These are phyloP conservation scores for Pipra filicauda DNA, from an alignment of 2,113 vertebrate genomes.

Conservation along the genomic window DNA sequence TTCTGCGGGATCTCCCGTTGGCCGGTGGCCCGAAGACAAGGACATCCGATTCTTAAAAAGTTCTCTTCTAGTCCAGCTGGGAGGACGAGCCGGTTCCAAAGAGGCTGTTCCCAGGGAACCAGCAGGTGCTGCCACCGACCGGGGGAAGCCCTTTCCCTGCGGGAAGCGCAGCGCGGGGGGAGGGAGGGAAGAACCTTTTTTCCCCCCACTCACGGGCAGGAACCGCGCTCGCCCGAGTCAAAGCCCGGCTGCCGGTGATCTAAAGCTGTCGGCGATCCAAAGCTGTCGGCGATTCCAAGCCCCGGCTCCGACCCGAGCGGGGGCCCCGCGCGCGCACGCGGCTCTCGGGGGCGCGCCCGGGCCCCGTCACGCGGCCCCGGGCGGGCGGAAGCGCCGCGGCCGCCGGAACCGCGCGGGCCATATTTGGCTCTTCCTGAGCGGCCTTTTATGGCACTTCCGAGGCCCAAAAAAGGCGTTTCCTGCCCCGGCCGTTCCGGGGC, in stretches of 20 bases:
- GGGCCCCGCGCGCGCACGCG: fast-evolving
- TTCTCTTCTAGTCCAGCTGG: background rate
- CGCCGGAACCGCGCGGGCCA: background rate
- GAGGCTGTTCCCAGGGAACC: background rate
- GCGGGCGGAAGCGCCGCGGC: background rate
- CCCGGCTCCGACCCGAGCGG: too few relatives aligned
- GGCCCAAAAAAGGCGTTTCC: slow-evolving; percentile 27
- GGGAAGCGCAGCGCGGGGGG: fast-evolving
- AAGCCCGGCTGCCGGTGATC: background rate
- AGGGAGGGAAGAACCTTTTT: background rate
- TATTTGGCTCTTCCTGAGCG: background rate
- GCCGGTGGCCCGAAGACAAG: background rate
- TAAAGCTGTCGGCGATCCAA: background rate
- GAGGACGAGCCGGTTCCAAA: background rate
- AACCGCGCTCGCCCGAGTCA: background rate
- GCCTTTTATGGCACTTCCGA: slow-evolving; percentile 15
- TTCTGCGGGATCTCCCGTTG: background rate
- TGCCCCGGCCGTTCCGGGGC: background rate
- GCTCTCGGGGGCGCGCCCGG: background rate
- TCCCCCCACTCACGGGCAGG: background rate
- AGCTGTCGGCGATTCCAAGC: too few relatives aligned
- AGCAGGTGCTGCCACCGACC: fast-evolving
- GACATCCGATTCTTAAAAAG: background rate
- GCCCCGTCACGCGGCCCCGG: background rate
- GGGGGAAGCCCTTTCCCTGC: background rate